Evolutionary conservation across 2,113 vertebrate species (phyloP), one percentile per base, ranked within the genome.

Genomic region (Caranx ignobilis): DNA sequence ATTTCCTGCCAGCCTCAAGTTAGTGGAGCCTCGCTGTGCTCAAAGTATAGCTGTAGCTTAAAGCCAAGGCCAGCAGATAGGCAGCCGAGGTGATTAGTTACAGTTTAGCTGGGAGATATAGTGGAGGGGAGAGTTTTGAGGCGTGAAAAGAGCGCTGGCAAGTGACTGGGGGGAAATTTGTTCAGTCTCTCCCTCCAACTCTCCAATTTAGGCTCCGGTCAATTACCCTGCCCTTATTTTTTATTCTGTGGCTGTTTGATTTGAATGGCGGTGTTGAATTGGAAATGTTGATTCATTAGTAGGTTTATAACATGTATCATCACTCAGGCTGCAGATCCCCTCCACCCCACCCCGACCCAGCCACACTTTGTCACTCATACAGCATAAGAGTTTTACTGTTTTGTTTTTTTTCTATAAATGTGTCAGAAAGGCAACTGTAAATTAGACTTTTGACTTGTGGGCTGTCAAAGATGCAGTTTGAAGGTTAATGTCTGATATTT

Each of bases 211-310:
- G 56, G 75, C 80, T 85, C 50, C 41, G 62, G 71, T 88, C 87
- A 87, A 86, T 89, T 92, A 90, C 84, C 82, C 52, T 41, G 54
- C 50, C 59, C 57, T 70, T 87, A 87, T 84, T 85, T 88, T 87
- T 92, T 77, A 81, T 83, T 75, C 76, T 74, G 75, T 0, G 32
- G 56, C 74, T 79, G 48, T 80, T 84, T 86, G 18, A 76, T 85
- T 89, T 85, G 55, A 72, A 73, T 10, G 45, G 43, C 34, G 59
- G 69, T 73, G 81, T 71, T 73, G 84, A 90, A 78, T 92, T 89
- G 90, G 90, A 91, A 90, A 91, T 21, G 37, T 73, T 91, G 88
- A 90, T 91, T 85, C 84, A 89, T 93, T 88, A 89, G 67, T 18
- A 21, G 31, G 43, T 77, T 86, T 79, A 87, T 76, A 56, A 41